A percentile compares a stretch with the other conserved stretches of the same genome.
phyloP scores from a whole-genome alignment of 53 echinoderm and acorn worm species.

The Astropecten irregularis region DNA sequence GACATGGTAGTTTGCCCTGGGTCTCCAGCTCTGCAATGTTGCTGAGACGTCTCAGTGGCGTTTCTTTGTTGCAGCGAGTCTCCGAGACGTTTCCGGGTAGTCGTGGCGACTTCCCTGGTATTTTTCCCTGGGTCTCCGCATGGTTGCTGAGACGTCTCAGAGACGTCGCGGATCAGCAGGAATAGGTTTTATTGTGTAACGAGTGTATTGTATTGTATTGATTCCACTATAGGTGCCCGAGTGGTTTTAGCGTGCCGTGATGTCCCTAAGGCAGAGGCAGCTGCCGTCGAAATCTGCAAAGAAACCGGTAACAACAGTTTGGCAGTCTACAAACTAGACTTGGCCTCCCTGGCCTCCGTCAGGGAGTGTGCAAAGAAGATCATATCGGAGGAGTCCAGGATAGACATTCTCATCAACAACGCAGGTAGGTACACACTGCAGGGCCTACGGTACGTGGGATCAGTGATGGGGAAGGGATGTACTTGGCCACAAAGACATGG shows the following conservation, averaged over 20 bases:
- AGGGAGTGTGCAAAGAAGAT: slow-evolving; percentile 73
- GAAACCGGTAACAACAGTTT: slow-evolving; percentile 64
- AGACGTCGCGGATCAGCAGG: no score
- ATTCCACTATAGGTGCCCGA: slow-evolving; percentile 63
- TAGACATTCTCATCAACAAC: slow-evolving; percentile 83
- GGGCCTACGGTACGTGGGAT: not conserved
- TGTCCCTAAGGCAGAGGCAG: slow-evolving; percentile 65
- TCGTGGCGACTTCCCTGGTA: no score
- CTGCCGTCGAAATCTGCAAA: slow-evolving; percentile 50
- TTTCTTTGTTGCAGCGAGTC: no score
- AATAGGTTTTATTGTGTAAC: no score
- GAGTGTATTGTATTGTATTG: no score
- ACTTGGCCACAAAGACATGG: no score
- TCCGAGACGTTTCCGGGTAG: no score
- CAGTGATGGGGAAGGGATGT: not conserved
- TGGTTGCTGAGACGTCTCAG: no score
- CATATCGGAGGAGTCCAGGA: slow-evolving; percentile 47
- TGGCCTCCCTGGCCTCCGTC: slow-evolving; percentile 76
- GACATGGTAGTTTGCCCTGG: no score
- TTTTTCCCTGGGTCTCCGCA: no score
- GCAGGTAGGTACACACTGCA: slow-evolving; percentile 52
- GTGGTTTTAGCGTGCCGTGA: slow-evolving; percentile 87
- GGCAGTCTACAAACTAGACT: slow-evolving; percentile 69
- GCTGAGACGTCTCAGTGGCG: no score
- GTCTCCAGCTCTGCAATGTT: no score